Base-by-base conservation (phyloP, 1,140 invertebrate genomes). In the Macrobrachium nipponense region DNA sequence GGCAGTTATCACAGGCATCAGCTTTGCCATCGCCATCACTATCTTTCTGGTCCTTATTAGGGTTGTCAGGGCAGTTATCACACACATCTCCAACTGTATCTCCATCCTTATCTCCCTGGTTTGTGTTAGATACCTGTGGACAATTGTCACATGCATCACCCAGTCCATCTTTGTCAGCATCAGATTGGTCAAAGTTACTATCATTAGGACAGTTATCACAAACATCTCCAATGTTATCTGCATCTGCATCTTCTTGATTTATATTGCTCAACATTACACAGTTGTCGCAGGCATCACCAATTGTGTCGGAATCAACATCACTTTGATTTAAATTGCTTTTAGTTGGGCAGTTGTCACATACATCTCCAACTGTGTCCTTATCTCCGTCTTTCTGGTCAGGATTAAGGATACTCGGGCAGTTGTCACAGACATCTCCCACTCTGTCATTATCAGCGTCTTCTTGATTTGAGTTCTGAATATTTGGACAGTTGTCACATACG, bases 1-100 rank as follows among this genome's bases (percentile, higher is more conserved):
- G 68, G 68, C 68, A 72, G 68, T 72, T 72, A 36, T 72, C 68
- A 51, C 73, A 76, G 15, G 43, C 73, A 51, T 76, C 73, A 20
- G 23, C 73, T 11, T 18, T 23, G 15, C 44, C 44, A 44, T 76
- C 75, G 4, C 75, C 75, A 77, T 77, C 75, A 59, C 27, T n/a
- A 51, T 77, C 75, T 36, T 59, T 51, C 17, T 77, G 75, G 75
- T 51, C 75, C 17, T 17, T 18, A 51, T 77, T 77, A 10, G 43
- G 43, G 8, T 6, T 18, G 20, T 5, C 11, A 12, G 20, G 11
- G 75, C 75, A 77, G 75, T 77, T 77, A 36, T 77, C 75, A n/a
- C 75, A 51, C 17, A n/a, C 15, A 36, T 51, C n/a, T 23, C 72
- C 17, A 51, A 51, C 51, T 10, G 51, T 12, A 51, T 51, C 51